Evolutionary conservation across 2,797 vertebrate species (phyloP), one percentile per base, ranked within the genome.

Genomic region (Coccyzus lansbergi): DNA sequence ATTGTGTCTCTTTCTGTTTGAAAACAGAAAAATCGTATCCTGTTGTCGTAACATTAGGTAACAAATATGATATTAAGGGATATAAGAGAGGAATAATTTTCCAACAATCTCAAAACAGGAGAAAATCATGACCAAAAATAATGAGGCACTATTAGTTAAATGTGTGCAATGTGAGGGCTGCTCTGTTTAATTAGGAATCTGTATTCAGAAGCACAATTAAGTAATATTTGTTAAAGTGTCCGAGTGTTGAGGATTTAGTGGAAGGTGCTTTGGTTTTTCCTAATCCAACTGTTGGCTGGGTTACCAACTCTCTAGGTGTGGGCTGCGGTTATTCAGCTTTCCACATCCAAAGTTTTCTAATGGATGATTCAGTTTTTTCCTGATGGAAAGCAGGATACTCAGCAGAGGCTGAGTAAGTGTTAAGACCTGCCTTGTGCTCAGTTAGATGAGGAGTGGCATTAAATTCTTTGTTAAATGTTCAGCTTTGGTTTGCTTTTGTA

Each of bases 1-100:
- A 97, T 96, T 90, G 76, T 96, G 92, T 94, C 72, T 90, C 89
- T 96, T 93, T 95, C 95, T 95, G 85, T 96, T 94, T 94, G 89
- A 96, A 97, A 97, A 93, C 52, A 85, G 94, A 92, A 86, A 96
- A 97, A 94, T 83, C 87, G 48, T 51, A 25, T 95, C 64, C 62
- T 86, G 56, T 92, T 96, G 94, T 90, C 82, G 78, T 76, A 85
- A 80, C 79, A 49, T 79, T 86, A 63, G 28, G 77, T 88, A 88
- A 71, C 59, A 88, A 74, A 85, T 90, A 96, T 64, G 67, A 72
- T 82, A 48, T 69, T 64, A 65, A 80, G 56, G 53, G 75, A 72
- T 44, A 33, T 76, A 29, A 51, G 69, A 62, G 55, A 68, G 65
- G 91, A 78, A 71, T 74, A n/a, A 24, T n/a, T 86, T 21, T 75